Evolutionary conservation across 2,113 vertebrate species (phyloP), one percentile per base, ranked within the genome.

Genomic region (Holacanthus passer): DNA sequence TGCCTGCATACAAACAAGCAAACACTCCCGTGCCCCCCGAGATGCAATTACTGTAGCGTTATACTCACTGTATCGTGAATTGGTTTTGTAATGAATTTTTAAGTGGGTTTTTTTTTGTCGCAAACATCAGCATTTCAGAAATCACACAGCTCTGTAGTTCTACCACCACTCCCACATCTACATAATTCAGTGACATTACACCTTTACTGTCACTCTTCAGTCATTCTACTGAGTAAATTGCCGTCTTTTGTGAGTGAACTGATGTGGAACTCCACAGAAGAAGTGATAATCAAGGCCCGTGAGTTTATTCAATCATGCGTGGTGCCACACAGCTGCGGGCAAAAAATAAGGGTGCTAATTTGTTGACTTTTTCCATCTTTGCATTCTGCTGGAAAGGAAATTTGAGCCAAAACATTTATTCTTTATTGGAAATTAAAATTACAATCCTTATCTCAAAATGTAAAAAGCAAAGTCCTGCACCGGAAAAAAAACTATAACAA

Each of bases 41-140:
- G 84, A 86, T 64, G 72, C 58, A 84, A 89, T 88, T 90, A 77
- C 29, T 62, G n/a, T 37, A 55, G 52, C 9, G 59, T 79, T 63
- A 65, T 24, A 45, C n/a, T 73, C 62, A 43, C 24, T 37, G 50
- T 74, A 16, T 63, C 19, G 22, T 65, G 50, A 82, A 73, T 48
- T 1, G 31, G 19, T 19, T 67, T 47, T 7, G 4, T 53, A 59
- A 84, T 81, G 10, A 52, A 67, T 76, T 58, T 78, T 79, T 58
- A 80, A 71, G 39, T 41, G 22, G 37, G 11, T 69, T n/a, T 73
- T 71, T 68, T 6, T 20, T 31, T 43, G 39, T 62, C 37, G 56
- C 37, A 85, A 56, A 63, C 58, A 35, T 70, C 35, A 48, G 43
- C 32, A 10, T 10, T 32, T 59, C 14, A 29, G 24, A 64, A 29